These are phyloP conservation scores for Sebastes iracundus DNA, from an alignment of 2,797 vertebrate species.

Conservation along the genomic window DNA sequence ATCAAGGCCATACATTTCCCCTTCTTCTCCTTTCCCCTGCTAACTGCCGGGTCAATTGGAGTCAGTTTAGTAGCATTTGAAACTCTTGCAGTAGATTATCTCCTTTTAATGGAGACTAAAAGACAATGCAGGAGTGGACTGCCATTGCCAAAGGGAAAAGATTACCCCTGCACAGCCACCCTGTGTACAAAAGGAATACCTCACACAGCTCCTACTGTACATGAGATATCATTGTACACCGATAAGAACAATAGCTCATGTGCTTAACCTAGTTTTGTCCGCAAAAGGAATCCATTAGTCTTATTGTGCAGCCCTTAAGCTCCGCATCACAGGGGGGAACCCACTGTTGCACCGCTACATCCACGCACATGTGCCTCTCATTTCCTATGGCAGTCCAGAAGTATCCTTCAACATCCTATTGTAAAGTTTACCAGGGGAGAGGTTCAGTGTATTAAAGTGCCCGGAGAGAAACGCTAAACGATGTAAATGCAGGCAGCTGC, in stretches of 20 bases:
- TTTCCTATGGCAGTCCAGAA: constrained; percentile 77
- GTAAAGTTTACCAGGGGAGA: constrained; percentile 90
- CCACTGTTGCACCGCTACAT: constrained; percentile 56
- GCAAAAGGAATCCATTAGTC: constrained; percentile 82
- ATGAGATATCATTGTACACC: constrained; percentile 45
- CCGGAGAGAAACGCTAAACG: constrained; percentile 86
- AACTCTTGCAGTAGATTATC: constrained; percentile 83
- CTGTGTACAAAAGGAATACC: constrained; percentile 38
- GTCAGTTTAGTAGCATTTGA: constrained; percentile 91
- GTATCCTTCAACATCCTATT: constrained; percentile 86
- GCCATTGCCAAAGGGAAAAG: constrained; percentile 63
- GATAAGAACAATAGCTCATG: constrained; percentile 74
- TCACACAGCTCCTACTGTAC: constrained; percentile 37
- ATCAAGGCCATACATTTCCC: constrained; percentile 96
- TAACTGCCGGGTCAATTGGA: constrained; percentile 96
- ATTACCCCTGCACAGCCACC: constrained; percentile 58
- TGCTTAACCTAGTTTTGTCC: constrained; percentile 72
- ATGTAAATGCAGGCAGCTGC: constrained; percentile 93
- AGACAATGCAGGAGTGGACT: constrained; percentile 63
- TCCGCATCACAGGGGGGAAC: constrained; percentile 62
- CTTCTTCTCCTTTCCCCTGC: constrained; percentile 85
- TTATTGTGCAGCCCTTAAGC: constrained; percentile 74
- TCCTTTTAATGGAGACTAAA: constrained; percentile 83
- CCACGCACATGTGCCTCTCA: constrained; percentile 81
- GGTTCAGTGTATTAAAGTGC: constrained; percentile 87